A percentile compares a stretch with the other conserved stretches of the same genome.
These are phyloP conservation scores for Fukomys damarensis DNA, from an alignment of 2,113 vertebrate genomes.

Conservation along the genomic window DNA sequence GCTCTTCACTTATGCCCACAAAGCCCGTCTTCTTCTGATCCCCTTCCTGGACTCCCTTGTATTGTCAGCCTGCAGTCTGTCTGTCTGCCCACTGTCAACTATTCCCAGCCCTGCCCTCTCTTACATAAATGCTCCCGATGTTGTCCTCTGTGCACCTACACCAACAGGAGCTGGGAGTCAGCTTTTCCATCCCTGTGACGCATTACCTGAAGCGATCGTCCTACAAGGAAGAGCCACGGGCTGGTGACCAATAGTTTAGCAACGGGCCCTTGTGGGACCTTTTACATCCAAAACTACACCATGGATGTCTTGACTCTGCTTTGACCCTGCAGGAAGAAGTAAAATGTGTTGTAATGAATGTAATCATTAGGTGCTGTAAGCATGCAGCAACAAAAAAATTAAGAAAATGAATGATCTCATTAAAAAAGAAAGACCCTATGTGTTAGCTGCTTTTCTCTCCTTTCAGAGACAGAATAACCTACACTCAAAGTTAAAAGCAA, in stretches of 20 bases:
- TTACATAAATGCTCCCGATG: not conserved
- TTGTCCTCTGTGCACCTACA: not conserved
- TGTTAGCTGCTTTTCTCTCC: no score
- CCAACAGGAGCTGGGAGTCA: no score
- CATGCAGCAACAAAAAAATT: no score
- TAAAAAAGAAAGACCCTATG: no score
- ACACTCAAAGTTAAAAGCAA: no score
- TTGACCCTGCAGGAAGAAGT: not conserved
- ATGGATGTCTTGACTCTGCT: not conserved
- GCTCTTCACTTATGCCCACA: no score
- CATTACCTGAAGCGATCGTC: not conserved
- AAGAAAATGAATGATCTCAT: no score
- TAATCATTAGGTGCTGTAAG: no score
- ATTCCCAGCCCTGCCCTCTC: not conserved
- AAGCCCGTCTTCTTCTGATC: no score
- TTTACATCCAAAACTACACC: not conserved
- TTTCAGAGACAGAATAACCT: no score
- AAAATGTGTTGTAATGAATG: no score
- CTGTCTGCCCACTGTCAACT: not conserved
- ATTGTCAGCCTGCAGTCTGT: not conserved
- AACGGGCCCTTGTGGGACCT: not conserved
- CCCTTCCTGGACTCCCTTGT: not conserved
- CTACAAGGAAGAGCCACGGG: not conserved
- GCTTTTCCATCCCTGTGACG: not conserved
- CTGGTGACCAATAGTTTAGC: not conserved